Conservation (phyloP, 2,888 invertebrate genomes). For the Monopis laevigella region DNA sequence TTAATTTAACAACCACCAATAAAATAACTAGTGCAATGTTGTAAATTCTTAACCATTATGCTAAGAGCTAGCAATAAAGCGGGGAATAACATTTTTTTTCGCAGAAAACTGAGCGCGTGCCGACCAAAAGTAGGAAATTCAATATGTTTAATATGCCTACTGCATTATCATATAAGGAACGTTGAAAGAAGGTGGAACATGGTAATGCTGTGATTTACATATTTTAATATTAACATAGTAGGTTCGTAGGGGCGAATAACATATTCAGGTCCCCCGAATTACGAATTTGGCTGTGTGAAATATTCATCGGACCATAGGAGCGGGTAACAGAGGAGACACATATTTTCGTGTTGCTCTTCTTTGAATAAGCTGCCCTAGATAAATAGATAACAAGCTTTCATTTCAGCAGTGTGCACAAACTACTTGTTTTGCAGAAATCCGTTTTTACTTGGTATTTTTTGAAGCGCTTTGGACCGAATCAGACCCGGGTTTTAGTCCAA, state of each 20-base stretch:
- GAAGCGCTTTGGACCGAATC: no score
- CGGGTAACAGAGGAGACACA: slow-evolving; percentile 11
- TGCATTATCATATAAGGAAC: slow-evolving; percentile 14
- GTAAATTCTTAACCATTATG: no score
- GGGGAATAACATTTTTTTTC: no score
- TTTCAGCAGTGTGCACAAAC: no score
- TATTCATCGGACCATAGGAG: slow-evolving; percentile 30
- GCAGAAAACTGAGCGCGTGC: no score
- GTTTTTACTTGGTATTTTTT: no score
- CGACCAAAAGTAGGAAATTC: slow-evolving; percentile 6
- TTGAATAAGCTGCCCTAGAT: neutral
- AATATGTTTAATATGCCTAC: slow-evolving; percentile 11
- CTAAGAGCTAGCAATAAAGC: no score
- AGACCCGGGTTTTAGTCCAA: no score
- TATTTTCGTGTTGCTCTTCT: slow-evolving; percentile 7
- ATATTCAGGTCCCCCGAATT: slow-evolving; percentile 35
- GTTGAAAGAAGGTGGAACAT: slow-evolving; percentile 32
- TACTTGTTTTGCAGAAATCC: no score
- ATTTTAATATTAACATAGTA: slow-evolving; percentile 53
- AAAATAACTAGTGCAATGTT: no score
- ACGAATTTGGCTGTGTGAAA: slow-evolving; percentile 40
- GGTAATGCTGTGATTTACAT: slow-evolving; percentile 49
- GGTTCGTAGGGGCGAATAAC: slow-evolving; percentile 23
- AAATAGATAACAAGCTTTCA: neutral
- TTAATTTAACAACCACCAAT: no score